Percentiles rank a stretch among this genome's conserved stretches.
Conservation (phyloP, 2,888 invertebrate genomes). For the Mycogona germanica region DNA sequence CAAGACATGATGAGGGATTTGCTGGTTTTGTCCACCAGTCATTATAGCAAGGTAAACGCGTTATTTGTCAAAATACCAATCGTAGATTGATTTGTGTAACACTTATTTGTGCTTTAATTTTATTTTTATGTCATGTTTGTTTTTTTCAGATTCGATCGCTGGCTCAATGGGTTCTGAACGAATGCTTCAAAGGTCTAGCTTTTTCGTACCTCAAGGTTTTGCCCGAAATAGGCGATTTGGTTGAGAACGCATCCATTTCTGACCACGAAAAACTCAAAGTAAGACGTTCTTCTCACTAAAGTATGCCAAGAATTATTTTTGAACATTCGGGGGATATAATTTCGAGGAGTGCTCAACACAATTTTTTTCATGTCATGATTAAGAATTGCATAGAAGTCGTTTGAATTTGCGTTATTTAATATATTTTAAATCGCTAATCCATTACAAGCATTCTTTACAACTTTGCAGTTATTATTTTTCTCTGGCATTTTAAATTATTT, state of each 20-base stretch:
- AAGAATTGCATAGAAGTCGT: background rate
- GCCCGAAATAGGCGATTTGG: slow-evolving; percentile 45
- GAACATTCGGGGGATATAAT: no score
- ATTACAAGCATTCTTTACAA: no score
- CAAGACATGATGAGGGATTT: slow-evolving; percentile 47
- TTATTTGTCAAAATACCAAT: background rate
- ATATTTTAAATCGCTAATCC: background rate
- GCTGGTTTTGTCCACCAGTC: slow-evolving; percentile 48
- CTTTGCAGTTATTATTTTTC: no score
- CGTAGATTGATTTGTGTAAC: background rate
- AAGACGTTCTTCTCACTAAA: slow-evolving; percentile 17
- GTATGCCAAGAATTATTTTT: slow-evolving; percentile 4
- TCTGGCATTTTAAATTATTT: no score
- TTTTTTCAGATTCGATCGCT: slow-evolving; percentile 44
- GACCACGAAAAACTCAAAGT: slow-evolving; percentile 57
- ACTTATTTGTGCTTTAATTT: no score
- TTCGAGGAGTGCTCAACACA: no score
- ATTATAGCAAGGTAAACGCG: slow-evolving; percentile 49
- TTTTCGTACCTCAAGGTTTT: slow-evolving; percentile 55
- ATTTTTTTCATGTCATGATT: no score
- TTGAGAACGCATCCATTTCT: slow-evolving; percentile 42
- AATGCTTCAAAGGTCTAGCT: slow-evolving; percentile 50
- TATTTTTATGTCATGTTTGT: no score
- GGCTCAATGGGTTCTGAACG: slow-evolving; percentile 53
- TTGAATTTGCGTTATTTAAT: background rate